A percentile compares a stretch with the other conserved stretches of the same genome.
These are phyloP conservation scores for Coracopsis vasa DNA, from an alignment of 2,113 vertebrate genomes.

Conservation along the genomic window DNA sequence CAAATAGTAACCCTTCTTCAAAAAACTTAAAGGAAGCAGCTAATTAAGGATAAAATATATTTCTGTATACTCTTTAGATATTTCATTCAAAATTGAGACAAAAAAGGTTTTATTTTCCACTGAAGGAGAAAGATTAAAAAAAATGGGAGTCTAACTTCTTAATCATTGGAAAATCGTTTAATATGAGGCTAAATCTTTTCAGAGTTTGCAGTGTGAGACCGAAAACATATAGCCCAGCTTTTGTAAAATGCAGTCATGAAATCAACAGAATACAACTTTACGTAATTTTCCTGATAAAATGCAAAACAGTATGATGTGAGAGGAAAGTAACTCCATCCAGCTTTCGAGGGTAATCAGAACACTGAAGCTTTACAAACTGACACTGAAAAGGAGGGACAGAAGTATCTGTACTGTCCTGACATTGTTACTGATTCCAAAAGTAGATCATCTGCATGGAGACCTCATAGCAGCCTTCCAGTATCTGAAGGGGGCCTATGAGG, in stretches of 20 bases:
- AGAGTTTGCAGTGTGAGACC: not conserved
- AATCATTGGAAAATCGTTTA: not conserved
- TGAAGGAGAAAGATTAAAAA: not conserved
- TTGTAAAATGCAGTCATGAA: constrained; percentile 49
- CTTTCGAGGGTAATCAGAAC: not conserved
- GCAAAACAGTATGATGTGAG: not conserved
- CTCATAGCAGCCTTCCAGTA: not conserved
- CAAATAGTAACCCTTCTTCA: constrained; percentile 65
- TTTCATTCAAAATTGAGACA: constrained; percentile 52
- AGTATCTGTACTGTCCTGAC: not conserved
- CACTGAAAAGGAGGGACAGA: not conserved
- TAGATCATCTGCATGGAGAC: not conserved
- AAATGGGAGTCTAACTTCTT: not conserved
- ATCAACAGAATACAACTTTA: not conserved
- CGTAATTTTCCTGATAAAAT: not conserved
- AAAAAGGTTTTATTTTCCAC: constrained; percentile 33
- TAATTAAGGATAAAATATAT: constrained; percentile 74
- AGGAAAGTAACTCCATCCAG: not conserved
- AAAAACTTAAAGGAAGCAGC: constrained; percentile 71
- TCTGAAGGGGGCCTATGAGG: not conserved
- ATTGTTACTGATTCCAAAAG: not conserved
- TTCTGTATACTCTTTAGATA: constrained; percentile 56
- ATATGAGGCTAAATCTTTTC: not conserved
- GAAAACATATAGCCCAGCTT: not conserved
- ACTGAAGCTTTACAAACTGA: not conserved